phyloP scores from a whole-genome alignment of 2,888 invertebrate genomes.

The Sepiola atlantica region DNA sequence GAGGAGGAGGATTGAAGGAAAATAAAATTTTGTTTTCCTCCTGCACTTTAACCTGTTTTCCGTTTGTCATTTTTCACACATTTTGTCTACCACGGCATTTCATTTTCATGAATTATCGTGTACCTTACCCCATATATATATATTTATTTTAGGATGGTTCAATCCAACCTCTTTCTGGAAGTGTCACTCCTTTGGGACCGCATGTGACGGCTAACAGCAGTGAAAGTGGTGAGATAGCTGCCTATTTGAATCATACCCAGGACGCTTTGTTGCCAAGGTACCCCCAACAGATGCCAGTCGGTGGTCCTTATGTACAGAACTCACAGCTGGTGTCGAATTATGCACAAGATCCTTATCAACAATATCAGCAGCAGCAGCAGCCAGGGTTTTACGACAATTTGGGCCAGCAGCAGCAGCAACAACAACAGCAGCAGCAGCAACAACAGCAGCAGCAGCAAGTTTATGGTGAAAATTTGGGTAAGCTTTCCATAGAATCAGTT shows the following conservation, averaged over 20 bases:
- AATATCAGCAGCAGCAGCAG: constrained; percentile 52
- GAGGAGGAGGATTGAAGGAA: too few species aligned
- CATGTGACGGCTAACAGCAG: constrained; percentile 66
- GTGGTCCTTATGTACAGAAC: not conserved
- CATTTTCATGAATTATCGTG: too few species aligned
- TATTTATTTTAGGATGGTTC: constrained; percentile 64
- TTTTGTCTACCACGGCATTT: too few species aligned
- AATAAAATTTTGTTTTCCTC: too few species aligned
- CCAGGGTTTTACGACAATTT: not conserved
- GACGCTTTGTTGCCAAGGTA: constrained; percentile 45
- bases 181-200: constrained; percentile 63
- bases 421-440: constrained; percentile 48
- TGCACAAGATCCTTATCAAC: not conserved
- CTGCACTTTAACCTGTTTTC: too few species aligned
- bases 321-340: not conserved
- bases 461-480: constrained; percentile 32
- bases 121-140: too few species aligned
- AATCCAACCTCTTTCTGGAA: constrained; percentile 67
- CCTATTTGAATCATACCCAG: constrained; percentile 53
- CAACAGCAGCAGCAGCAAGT: constrained; percentile 35
- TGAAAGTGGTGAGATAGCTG: constrained; percentile 70
- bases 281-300: constrained; percentile 40
- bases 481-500: not conserved
- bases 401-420: constrained; percentile 48
- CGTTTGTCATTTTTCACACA: too few species aligned